Base-by-base conservation (phyloP, 2,888 invertebrate genomes). In the Sarcophaga variegata region DNA sequence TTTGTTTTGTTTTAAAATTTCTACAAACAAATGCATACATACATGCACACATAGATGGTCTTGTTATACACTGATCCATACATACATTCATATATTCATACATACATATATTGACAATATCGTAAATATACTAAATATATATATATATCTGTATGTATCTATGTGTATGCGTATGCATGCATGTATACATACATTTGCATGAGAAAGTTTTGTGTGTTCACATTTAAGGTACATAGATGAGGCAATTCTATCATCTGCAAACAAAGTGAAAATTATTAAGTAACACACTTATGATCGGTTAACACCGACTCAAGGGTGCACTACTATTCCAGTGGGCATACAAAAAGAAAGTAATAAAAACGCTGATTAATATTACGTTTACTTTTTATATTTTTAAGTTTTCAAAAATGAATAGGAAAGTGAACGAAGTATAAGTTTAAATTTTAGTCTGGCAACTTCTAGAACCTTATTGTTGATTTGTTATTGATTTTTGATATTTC, bases 201-300 rank as follows among this genome's bases (percentile, higher is more conserved):
- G 20, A 77, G 37, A 37, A 37, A 37, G 20, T 20, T 17, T 54
- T 54, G 54, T 54, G 25, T 49, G n/a, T 62, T 59, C 14, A 66
- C 37, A 76, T 77, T 80, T 72, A 49, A 66, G 75, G 72, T 70
- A 37, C 37, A 37, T 37, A 78, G 76, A 63, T 80, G 63, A 84
- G 79, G 78, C 76, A 81, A 71, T 87, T 54, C 45, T 45, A 75
- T 76, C 80, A 87, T 80, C 87, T 85, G 80, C 69, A 77, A 85
- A 76, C 54, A 25, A 64, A 74, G 45, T 66, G 14, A 67, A 71
- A 49, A 71, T 27, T 54, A 71, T 17, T 17, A 12, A 54, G 17
- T 54, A 17, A 54, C 14, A 14, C 12, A 54, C 0, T 14, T 49
- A 4, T 14, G 2, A 14, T 14, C 17, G 54, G 4, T 54, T 14